phyloP scores from a whole-genome alignment of 2,888 invertebrate species.

The Amaurobius ferox region DNA sequence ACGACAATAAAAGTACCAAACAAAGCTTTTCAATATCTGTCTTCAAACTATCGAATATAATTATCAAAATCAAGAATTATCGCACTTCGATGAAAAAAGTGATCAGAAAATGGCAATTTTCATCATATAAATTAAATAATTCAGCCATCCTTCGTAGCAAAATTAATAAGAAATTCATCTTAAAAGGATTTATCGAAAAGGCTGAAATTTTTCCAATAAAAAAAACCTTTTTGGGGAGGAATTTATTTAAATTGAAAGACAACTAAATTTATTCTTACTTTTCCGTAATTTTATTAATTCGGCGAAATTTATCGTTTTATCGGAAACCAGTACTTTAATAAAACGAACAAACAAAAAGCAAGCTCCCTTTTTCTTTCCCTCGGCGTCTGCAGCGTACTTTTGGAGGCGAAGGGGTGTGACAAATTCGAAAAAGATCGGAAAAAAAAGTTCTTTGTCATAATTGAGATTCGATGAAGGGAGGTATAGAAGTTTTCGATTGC shows the following conservation, averaged over 20 bases:
- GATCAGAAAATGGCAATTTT: neutral
- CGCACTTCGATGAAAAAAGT: no score
- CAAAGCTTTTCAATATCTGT: no score
- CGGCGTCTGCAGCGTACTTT: neutral
- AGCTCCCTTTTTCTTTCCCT: neutral
- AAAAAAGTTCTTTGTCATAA: neutral
- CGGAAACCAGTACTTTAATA: neutral
- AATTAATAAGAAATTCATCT: neutral
- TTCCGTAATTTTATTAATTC: conserved; percentile 1
- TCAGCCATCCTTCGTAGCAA: neutral
- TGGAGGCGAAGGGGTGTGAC: neutral
- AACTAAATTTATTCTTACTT: neutral
- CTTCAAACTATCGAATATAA: no score
- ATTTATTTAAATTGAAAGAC: neutral
- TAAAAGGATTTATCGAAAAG: neutral
- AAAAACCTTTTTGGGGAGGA: neutral
- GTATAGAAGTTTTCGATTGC: neutral
- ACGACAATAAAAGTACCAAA: no score
- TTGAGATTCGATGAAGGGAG: neutral
- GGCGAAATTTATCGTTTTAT: conserved; percentile 8
- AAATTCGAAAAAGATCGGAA: neutral
- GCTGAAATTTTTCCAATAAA: neutral
- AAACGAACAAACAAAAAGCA: neutral
- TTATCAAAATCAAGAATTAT: no score
- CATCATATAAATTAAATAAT: neutral